These are phyloP conservation scores for Rhombomys opimus DNA, from an alignment of 2,113 vertebrate genomes.

Conservation along the genomic window DNA sequence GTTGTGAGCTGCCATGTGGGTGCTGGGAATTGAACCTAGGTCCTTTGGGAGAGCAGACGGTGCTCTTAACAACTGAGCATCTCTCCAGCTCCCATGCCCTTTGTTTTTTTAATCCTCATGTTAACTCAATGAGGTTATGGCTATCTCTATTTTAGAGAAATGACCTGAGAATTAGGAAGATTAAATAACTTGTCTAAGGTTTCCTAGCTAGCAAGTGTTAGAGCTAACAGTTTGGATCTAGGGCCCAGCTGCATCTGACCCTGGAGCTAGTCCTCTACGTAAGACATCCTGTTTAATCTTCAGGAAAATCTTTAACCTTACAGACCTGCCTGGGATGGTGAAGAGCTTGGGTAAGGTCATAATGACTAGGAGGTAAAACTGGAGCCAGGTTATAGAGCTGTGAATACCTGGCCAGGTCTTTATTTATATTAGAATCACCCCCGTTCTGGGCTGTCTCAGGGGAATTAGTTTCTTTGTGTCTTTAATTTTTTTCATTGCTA, in stretches of 20 bases:
- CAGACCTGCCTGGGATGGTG: background rate
- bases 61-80: too few relatives aligned
- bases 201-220: background rate
- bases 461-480: background rate
- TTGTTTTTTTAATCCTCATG: slow-evolving; percentile 65
- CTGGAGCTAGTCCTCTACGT: background rate
- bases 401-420: background rate
- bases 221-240: slow-evolving; percentile 14
- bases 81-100: too few relatives aligned
- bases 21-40: too few relatives aligned
- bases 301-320: background rate
- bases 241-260: background rate
- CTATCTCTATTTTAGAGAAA: slow-evolving; percentile 67
- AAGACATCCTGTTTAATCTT: background rate
- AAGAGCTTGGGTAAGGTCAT: background rate
- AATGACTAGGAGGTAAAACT: slow-evolving; percentile 7
- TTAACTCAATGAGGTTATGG: slow-evolving; percentile 54
- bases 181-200: slow-evolving; percentile 54
- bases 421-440: slow-evolving; percentile 32
- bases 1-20: too few relatives aligned
- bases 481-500: background rate
- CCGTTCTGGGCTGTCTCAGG: background rate
- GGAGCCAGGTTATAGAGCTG: background rate
- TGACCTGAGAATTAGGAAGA: slow-evolving; percentile 58
- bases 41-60: too few relatives aligned